Conservation (phyloP, 2,113 vertebrate species). For the Scalopus aquaticus region DNA sequence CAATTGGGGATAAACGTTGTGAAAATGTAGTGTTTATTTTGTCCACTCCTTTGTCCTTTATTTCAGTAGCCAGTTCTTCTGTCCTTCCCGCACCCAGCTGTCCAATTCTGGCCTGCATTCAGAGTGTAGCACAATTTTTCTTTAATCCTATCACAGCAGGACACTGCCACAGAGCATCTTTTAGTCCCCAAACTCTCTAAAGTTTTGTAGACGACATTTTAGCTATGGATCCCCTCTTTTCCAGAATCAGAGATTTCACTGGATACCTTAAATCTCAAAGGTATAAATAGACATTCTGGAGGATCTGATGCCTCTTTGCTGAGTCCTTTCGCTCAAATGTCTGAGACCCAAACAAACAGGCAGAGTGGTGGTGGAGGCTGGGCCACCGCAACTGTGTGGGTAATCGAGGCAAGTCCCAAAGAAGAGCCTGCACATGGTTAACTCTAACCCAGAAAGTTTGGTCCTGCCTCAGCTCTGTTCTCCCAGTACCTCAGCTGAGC, state of each 20-base stretch:
- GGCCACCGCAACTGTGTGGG: fast-evolving
- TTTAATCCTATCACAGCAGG: neutral
- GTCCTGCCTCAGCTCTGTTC: neutral
- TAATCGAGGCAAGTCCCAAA: neutral
- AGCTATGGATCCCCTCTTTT: neutral
- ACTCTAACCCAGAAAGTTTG: neutral
- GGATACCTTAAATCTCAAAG: neutral
- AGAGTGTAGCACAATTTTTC: neutral
- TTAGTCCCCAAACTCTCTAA: neutral
- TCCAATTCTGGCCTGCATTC: neutral
- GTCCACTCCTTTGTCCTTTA: neutral
- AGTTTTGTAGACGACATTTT: neutral
- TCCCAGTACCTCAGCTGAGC: neutral
- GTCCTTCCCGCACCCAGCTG: neutral
- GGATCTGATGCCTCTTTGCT: neutral
- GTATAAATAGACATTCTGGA: neutral
- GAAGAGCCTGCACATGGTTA: neutral
- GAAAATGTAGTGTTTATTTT: neutral
- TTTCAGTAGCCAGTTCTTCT: neutral
- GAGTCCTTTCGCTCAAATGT: neutral
- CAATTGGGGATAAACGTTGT: neutral
- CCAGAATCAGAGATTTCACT: neutral
- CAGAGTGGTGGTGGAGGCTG: too few relatives aligned
- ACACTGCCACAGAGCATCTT: neutral
- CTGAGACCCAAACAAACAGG: neutral